Conservation (phyloP, 2,888 invertebrate species). For the Oxyteleia sp. region DNA sequence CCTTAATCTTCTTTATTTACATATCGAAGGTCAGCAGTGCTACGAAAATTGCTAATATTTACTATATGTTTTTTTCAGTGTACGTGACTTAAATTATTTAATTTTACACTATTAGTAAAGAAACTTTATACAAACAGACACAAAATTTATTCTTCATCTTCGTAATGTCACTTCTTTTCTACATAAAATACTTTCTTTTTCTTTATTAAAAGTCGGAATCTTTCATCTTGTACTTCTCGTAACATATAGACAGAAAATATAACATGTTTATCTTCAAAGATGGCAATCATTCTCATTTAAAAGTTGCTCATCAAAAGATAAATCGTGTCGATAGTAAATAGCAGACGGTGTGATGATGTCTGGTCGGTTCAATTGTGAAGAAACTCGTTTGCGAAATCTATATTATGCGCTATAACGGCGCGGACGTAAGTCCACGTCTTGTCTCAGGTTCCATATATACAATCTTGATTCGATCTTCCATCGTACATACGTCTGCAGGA, state of each 20-base stretch:
- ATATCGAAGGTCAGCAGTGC: no score
- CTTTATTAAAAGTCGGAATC: no score
- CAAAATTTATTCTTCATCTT: no score
- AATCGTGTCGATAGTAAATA: constrained; percentile 60
- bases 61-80: no score
- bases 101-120: no score
- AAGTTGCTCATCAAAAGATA: constrained; percentile 68
- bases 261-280: constrained; percentile 20
- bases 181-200: no score
- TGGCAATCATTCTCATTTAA: constrained; percentile 39
- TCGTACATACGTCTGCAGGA: constrained; percentile 50
- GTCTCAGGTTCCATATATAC: constrained; percentile 60
- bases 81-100: no score
- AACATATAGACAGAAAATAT: neutral
- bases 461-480: constrained; percentile 62
- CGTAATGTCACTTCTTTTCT: no score
- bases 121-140: no score
- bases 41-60: no score
- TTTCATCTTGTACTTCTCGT: no score
- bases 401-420: constrained; percentile 58
- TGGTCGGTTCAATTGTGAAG: constrained; percentile 48
- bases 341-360: constrained; percentile 56
- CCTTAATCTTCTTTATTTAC: no score
- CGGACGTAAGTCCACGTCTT: constrained; percentile 50
- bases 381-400: constrained; percentile 67